Evolutionary conservation across 2,797 vertebrate genomes (phyloP), one percentile per base, ranked within the genome.

Genomic region (Petrocephalus schoutedeni): DNA sequence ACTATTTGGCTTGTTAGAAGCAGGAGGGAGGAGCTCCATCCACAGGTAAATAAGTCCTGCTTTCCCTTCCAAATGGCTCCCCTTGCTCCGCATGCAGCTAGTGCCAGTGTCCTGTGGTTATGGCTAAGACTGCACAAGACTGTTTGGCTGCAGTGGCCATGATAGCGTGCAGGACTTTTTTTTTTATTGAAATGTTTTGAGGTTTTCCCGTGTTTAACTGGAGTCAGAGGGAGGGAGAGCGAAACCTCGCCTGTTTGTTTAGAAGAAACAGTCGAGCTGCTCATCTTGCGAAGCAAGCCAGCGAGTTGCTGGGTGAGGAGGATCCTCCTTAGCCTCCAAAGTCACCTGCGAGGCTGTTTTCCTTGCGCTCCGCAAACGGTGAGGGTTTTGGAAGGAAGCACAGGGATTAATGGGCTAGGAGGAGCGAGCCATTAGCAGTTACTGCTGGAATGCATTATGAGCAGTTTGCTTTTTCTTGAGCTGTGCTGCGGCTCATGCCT

Each of bases 1-100:
- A 59, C 45, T 51, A 53, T 41, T 58, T 59, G 83, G 56, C 9
- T 2, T 19, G 23, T 16, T 49, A 16, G 56, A n/a, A 21, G 14
- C 1, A 86, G 61, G 84, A 71, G 84, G 87, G 59, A 41, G 88
- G 64, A 9, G 67, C n/a, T 45, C 28, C 9, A 14, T 19, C 51
- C 21, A 58, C 64, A 80, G 88, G 88, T 88, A 32, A 77, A 77
- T 85, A 86, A 77, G 61, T 19, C 59, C 23, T 4, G 12, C 28
- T 49, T 64, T 45, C 19, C 71, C 56, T 56, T 58, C 53, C 51
- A 16, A 54, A 74, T 80, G 71, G 12, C 9, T 16, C 7, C 32
- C 51, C 16, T 87, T 28, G 58, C 51, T 12, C 28, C 23, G 14
- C 67, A 87, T n/a, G 23, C 53, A 12, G 54, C 12, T 58, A 21